Evolutionary conservation across 2,797 vertebrate genomes (phyloP), one percentile per base, ranked within the genome.

Genomic region (Gouania willdenowi): DNA sequence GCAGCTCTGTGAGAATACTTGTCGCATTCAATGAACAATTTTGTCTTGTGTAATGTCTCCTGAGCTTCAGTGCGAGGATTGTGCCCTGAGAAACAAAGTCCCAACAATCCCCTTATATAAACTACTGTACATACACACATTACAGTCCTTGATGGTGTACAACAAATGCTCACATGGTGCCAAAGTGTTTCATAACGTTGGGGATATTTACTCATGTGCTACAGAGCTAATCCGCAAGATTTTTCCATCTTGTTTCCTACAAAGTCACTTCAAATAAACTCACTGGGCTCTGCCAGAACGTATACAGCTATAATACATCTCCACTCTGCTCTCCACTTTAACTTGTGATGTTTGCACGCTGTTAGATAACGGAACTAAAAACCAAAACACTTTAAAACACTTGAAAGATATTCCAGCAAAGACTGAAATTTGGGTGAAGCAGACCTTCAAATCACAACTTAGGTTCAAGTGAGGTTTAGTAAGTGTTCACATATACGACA

Each of bases 1-100:
- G 57, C 60, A 33, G 66, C 66, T 67, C 29, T 5, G 41, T 41
- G 64, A 70, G 72, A 69, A 60, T 33, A 64, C 54, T 54, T 79
- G 67, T 77, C 64, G 26, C 46, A 69, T 74, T 51, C 58, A 43
- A 74, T 77, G 77, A 80, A 53, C 68, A 65, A 41, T 78, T 76
- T 75, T 63, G 65, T 74, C 63, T 75, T 57, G 65, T 72, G 52
- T 66, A 51, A 67, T 4, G 33, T 78, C 70, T 76, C 70, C 54
- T 42, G 74, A 64, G 67, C 34, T 31, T 38, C 19, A 10, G 19
- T 12, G 36, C 44, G 31, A 36, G 28, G 44, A 65, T 61, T 58
- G 33, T 35, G 36, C 50, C 35, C 37, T 12, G 26, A 51, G 40
- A 59, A 49, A 54, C 31, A 45, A 60, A 53, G 32, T 41, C 57